phyloP scores from a whole-genome alignment of 2,113 vertebrate species.

The Prinia subflava region DNA sequence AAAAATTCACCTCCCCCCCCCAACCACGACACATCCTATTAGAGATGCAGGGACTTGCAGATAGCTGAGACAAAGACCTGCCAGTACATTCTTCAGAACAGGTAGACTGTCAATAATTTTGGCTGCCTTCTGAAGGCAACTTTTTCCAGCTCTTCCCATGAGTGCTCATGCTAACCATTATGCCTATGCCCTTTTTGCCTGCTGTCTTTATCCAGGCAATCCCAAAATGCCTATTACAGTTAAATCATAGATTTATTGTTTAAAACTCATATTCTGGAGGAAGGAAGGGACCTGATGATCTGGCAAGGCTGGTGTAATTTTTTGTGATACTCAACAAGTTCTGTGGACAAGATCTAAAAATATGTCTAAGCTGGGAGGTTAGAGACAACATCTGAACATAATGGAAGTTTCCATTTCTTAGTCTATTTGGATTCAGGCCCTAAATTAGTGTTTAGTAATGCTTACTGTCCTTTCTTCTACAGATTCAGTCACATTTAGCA shows the following conservation, averaged over 20 bases:
- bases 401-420: neutral
- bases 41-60: neutral
- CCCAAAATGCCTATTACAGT: neutral
- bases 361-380: neutral
- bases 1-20: no score
- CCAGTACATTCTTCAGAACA: neutral
- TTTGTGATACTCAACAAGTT: neutral
- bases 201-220: neutral
- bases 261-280: neutral
- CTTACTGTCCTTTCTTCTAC: conserved; percentile 11
- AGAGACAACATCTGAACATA: neutral
- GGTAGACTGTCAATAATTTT: neutral
- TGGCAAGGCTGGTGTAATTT: neutral
- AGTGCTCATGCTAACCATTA: neutral
- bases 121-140: neutral
- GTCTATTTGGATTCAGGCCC: neutral
- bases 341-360: neutral
- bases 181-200: neutral
- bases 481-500: conserved; percentile 90
- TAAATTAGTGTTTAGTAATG: neutral
- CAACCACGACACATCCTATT: no score
- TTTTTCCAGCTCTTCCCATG: neutral
- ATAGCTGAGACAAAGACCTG: neutral
- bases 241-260: neutral
- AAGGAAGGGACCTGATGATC: neutral